These are phyloP conservation scores for Dendrolimus pini DNA, from an alignment of 2,888 invertebrate genomes.

Conservation along the genomic window DNA sequence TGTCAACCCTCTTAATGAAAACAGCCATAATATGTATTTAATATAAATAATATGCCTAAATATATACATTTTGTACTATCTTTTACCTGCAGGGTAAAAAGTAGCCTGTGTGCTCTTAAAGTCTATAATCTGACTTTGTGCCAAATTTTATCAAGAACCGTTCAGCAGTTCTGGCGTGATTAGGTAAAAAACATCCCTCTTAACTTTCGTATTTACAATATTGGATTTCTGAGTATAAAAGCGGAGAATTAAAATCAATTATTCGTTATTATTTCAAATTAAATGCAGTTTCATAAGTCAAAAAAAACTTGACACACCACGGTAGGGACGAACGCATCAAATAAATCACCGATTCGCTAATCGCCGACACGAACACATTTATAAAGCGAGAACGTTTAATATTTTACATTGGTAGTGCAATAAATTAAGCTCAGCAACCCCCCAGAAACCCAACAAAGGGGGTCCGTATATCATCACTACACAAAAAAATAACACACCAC, in stretches of 20 bases:
- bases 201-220: no score
- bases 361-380: not conserved
- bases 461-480: slow-evolving; percentile 54
- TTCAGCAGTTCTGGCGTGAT: no score
- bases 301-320: not conserved
- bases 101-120: no score
- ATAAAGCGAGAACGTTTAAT: not conserved
- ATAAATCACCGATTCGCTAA: not conserved
- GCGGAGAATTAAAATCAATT: not conserved
- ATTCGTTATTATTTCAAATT: not conserved
- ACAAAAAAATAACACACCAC: slow-evolving; percentile 60
- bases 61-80: no score
- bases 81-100: no score
- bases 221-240: no score
- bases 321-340: not conserved
- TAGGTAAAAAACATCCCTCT: no score
- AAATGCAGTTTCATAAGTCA: not conserved
- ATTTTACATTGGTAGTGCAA: slow-evolving; percentile 12
- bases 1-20: no score
- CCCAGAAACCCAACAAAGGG: slow-evolving; percentile 50
- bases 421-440: slow-evolving; percentile 52
- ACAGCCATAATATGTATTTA: no score
- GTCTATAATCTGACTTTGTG: no score
- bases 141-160: no score
- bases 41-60: no score